Evolutionary conservation across 2,113 vertebrate species (phyloP), one percentile per base, ranked within the genome.

Genomic region (Prunella himalayana): DNA sequence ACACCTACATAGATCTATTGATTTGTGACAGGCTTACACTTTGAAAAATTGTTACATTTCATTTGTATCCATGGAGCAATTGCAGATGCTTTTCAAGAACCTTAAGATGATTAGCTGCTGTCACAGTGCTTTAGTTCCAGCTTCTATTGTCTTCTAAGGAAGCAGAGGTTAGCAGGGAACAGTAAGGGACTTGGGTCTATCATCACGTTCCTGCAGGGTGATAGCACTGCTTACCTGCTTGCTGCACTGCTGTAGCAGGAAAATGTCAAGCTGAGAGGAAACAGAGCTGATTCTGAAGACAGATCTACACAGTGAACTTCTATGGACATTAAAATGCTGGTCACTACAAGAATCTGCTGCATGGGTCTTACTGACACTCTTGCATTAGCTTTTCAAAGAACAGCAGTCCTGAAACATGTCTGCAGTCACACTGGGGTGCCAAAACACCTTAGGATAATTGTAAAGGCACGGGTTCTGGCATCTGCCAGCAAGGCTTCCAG

Each of bases 1-100:
- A 42, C 15, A 27, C 0, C 0, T 41, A 42, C 8, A 21, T 8
- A 51, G 45, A 69, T 47, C 15, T 65, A 10, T 64, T 64, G 24
- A 65, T 35, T 51, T 57, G 37, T 31, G 24, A 50, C 22, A 80
- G n/a, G 17, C 11, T 79, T 87, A 27, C 11, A 22, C 31, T 63
- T 78, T 14, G 50, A 69, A 68, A 94, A 75, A 50, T 16, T n/a
- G 7, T 27, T 41, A 4, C 25, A 37, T 57, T 86, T 73, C 39
- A 25, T 76, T 31, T 27, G 14, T 50, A 31, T 60, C 21, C 11
- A 5, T 22, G 17, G 41, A 86, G 51, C 8, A 87, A 59, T 11
- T 84, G 47, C 35, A 88, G 30, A 33, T 60, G 28, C 16, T 88
- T 86, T 94, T 66, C 57, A 80, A 41, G 49, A 25, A 59, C 11